phyloP scores from a whole-genome alignment of 2,888 invertebrate genomes.

The Hypomecis punctinalis region DNA sequence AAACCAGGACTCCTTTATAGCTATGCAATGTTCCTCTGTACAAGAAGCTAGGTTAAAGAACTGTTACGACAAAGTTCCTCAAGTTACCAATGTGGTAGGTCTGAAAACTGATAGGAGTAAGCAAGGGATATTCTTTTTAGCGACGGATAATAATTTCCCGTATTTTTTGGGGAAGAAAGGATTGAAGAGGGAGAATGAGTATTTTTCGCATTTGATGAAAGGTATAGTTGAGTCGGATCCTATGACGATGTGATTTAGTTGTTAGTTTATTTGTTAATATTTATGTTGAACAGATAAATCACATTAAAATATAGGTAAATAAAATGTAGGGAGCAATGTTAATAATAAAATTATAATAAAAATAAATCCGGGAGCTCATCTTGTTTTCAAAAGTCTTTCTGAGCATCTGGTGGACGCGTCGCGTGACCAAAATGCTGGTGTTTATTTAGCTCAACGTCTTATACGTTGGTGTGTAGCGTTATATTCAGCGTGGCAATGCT shows the following conservation, averaged over 20 bases:
- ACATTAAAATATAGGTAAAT: too few species aligned
- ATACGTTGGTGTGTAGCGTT: too few species aligned
- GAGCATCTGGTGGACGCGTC: too few species aligned
- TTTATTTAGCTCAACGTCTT: too few species aligned
- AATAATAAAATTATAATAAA: too few species aligned
- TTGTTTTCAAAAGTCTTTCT: too few species aligned
- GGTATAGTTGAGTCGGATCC: conserved; percentile 33
- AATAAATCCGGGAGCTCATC: too few species aligned
- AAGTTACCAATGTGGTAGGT: conserved; percentile 57
- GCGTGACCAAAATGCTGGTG: too few species aligned
- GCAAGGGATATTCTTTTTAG: conserved; percentile 58
- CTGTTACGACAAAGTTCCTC: conserved; percentile 57
- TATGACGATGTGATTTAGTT: conserved; percentile 30
- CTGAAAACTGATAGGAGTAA: conserved; percentile 50
- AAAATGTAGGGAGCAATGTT: too few species aligned
- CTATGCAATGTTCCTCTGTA: conserved; percentile 58
- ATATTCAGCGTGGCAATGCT: too few species aligned
- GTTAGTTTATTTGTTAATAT: background rate
- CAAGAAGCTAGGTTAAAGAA: conserved; percentile 59
- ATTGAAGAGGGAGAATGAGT: conserved; percentile 59
- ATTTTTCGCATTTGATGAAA: conserved; percentile 46
- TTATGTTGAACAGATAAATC: too few species aligned
- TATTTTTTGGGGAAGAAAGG: conserved; percentile 68
- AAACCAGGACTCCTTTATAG: conserved; percentile 58
- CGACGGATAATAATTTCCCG: conserved; percentile 59